Conservation (phyloP, 2,797 vertebrate genomes). For the Cygnus olor region DNA sequence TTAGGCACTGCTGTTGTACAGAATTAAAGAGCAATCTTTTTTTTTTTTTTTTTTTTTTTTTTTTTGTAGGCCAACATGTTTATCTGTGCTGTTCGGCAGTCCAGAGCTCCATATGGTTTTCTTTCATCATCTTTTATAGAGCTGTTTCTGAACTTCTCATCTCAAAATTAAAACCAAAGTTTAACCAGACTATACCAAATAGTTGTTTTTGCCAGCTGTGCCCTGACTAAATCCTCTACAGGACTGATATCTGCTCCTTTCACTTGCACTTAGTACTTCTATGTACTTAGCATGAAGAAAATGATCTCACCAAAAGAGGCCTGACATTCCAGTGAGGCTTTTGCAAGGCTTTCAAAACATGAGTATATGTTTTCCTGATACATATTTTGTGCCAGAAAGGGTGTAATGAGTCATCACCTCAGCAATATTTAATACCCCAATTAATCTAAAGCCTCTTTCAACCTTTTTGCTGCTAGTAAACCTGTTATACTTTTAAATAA, state of each 20-base stretch:
- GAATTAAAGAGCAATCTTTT: neutral
- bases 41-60: neutral
- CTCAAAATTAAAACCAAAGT: conserved; percentile 9
- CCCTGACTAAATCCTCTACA: neutral
- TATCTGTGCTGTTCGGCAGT: neutral
- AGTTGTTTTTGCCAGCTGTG: neutral
- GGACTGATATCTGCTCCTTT: neutral
- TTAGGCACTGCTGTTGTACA: neutral
- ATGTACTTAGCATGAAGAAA: neutral
- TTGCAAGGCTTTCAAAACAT: conserved; percentile 43
- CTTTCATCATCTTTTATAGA: neutral
- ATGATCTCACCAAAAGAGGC: conserved; percentile 40
- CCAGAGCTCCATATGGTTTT: neutral
- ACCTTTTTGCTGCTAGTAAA: conserved; percentile 54
- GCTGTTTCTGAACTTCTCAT: conserved; percentile 1
- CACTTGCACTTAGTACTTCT: neutral
- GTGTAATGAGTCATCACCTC: conserved; percentile 63
- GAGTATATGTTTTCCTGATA: conserved; percentile 45
- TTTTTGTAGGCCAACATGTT: neutral
- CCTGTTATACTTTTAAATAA: conserved; percentile 35
- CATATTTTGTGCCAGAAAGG: conserved; percentile 47
- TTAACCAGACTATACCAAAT: neutral
- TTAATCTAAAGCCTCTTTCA: conserved; percentile 51
- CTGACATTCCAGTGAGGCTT: conserved; percentile 18
- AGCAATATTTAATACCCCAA: conserved; percentile 35